Percentiles rank a stretch among this genome's conserved stretches.
Conservation (phyloP, 2,888 invertebrate genomes). For the Lasioglossum marginatum region DNA sequence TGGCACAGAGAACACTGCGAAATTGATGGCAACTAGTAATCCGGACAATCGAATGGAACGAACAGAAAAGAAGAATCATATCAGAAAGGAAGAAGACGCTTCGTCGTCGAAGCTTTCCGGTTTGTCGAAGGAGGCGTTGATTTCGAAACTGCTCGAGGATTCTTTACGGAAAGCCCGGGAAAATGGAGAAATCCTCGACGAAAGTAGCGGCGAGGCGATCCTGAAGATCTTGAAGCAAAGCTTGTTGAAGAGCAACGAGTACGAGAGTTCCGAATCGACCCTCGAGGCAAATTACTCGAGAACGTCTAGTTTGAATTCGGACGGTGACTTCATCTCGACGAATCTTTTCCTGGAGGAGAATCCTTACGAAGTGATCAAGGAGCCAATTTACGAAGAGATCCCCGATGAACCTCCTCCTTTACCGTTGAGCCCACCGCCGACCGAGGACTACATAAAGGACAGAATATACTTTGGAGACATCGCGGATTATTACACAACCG, state of each 20-base stretch:
- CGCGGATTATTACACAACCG: slow-evolving; percentile 74
- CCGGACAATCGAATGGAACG: slow-evolving; percentile 28
- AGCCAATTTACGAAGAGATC: slow-evolving; percentile 85
- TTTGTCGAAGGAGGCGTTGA: slow-evolving; percentile 78
- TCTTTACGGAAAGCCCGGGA: slow-evolving; percentile 80
- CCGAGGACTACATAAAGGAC: slow-evolving; percentile 86
- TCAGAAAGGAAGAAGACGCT: slow-evolving; percentile 48
- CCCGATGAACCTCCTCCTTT: slow-evolving; percentile 88
- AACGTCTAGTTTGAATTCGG: slow-evolving; percentile 76
- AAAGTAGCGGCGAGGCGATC: slow-evolving; percentile 82
- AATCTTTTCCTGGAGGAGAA: slow-evolving; percentile 83
- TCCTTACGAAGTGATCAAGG: slow-evolving; percentile 84
- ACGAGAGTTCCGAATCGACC: slow-evolving; percentile 78
- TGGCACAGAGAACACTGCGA: slow-evolving; percentile 20
- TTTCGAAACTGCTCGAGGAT: slow-evolving; percentile 81
- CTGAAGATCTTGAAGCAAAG: slow-evolving; percentile 82
- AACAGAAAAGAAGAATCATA: slow-evolving; percentile 31
- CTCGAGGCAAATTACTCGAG: slow-evolving; percentile 76
- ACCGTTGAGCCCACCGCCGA: slow-evolving; percentile 91
- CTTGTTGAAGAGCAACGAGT: slow-evolving; percentile 78
- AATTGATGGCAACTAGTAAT: neutral
- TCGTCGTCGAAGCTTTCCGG: slow-evolving; percentile 38
- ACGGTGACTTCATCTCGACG: slow-evolving; percentile 79
- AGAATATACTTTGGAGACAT: slow-evolving; percentile 84
- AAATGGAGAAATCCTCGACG: slow-evolving; percentile 81